phyloP scores from a whole-genome alignment of 2,797 vertebrate species.

The Hemibagrus guttatus region DNA sequence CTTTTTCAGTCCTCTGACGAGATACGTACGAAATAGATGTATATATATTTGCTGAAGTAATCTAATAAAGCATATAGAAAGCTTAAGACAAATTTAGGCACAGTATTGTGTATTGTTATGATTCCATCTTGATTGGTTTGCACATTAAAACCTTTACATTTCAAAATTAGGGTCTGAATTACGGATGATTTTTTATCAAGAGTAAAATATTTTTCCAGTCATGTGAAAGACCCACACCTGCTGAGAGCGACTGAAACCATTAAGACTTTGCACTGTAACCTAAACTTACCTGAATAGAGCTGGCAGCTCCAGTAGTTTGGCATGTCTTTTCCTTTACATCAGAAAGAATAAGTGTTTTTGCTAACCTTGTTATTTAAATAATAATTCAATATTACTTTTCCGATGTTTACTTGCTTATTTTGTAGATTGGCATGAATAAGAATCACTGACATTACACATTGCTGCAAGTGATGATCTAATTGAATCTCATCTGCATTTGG shows the following conservation, averaged over 20 bases:
- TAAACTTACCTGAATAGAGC: background rate
- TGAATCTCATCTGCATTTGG: background rate
- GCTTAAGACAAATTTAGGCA: too few relatives aligned
- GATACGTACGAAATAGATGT: too few relatives aligned
- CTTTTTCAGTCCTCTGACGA: too few relatives aligned
- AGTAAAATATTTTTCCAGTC: too few relatives aligned
- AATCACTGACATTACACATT: background rate
- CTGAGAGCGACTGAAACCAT: background rate
- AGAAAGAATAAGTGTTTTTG: background rate
- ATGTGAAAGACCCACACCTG: too few relatives aligned
- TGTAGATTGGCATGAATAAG: background rate
- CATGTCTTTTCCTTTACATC: background rate
- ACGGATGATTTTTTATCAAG: too few relatives aligned
- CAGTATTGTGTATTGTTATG: too few relatives aligned
- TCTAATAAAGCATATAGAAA: too few relatives aligned
- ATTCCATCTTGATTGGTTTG: too few relatives aligned
- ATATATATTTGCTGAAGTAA: too few relatives aligned
- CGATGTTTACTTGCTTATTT: background rate
- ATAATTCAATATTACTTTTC: background rate
- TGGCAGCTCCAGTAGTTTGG: background rate
- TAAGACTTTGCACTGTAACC: background rate
- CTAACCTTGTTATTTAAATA: background rate
- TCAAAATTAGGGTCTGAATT: too few relatives aligned
- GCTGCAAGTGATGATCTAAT: background rate
- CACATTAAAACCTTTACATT: too few relatives aligned